Base-by-base conservation (phyloP, 2,797 vertebrate species). In the Buceros bicornis region DNA sequence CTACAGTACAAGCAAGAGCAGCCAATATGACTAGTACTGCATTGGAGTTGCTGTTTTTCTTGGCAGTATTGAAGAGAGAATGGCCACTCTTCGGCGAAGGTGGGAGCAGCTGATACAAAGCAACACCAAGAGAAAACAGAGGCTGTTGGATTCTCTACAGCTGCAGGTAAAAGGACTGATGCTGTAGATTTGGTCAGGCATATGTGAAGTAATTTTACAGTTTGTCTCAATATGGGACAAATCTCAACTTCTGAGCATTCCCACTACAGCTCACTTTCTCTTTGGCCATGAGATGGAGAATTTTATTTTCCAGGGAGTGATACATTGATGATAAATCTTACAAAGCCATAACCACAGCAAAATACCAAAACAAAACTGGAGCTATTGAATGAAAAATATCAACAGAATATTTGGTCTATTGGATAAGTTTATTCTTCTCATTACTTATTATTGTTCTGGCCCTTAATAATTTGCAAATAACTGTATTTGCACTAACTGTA, bases 131-230 rank as follows among this genome's bases (percentile, higher is more conserved):
- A 98, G 98, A 91, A 98, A 97, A 92, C 96, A 74, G 70, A 96
- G 78, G 50, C 95, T 99, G 80, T 69, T 98, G 93, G 97, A 97
- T 92, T 99, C 99, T 16, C 97, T 98, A 78, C 98, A 97, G 37
- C 96, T 99, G 85, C 99, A 99, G 98, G 99, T 99, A 96, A 96
- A 90, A 66, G 18, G 24, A 73, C 16, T 64, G 47, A 53, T 43
- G 47, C 12, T 56, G 28, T 29, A 73, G 18, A 57, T 67, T 48
- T 61, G 16, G 22, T 64, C 8, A 37, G 29, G 11, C 25, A 33
- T 4, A 2, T 8, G 11, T 50, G 57, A 74, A 57, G 42, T 71
- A 51, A 29, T 89, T 67, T 94, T 60, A 61, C 6, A 2, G 2
- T 54, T 60, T 58, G 12, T 45, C 33, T 86, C 90, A 83, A 33